A percentile compares a stretch with the other conserved stretches of the same genome.
Conservation (phyloP, 64 coral and sea anemone genomes). For the Stichodactyla helianthus region DNA sequence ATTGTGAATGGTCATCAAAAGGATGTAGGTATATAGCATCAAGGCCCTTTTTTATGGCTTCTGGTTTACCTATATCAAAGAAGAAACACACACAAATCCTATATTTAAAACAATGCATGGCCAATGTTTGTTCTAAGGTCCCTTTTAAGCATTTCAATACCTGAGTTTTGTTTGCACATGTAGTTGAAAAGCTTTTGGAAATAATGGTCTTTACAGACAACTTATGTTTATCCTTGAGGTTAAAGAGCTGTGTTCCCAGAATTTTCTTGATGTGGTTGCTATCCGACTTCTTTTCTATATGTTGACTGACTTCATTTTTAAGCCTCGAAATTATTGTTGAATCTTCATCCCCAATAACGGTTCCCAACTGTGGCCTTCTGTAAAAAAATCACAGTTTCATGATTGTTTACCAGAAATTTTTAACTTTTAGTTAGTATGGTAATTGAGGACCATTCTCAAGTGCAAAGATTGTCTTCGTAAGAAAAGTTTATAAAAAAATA, state of each 20-base stretch:
- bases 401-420: no score
- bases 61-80: background rate
- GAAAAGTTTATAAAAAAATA: no score
- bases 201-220: background rate
- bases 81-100: no score
- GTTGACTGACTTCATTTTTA: background rate
- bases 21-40: background rate
- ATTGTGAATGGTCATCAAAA: background rate
- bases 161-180: background rate
- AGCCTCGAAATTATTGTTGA: background rate
- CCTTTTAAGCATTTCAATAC: no score
- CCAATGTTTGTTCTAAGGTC: no score
- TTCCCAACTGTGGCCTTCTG: background rate
- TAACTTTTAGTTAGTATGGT: no score
- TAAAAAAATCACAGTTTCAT: background rate
- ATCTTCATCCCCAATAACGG: background rate
- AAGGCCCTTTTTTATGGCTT: background rate
- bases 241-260: background rate
- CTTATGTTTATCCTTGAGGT: background rate
- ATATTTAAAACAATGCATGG: no score
- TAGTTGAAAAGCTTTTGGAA: background rate
- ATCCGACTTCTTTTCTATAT: background rate
- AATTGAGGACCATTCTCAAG: no score
- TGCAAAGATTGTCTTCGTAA: no score
- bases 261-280: background rate